A percentile compares a stretch with the other conserved stretches of the same genome.
Evolutionary conservation across 2,113 vertebrate species (phyloP).

Genomic region (Colaptes auratus): DNA sequence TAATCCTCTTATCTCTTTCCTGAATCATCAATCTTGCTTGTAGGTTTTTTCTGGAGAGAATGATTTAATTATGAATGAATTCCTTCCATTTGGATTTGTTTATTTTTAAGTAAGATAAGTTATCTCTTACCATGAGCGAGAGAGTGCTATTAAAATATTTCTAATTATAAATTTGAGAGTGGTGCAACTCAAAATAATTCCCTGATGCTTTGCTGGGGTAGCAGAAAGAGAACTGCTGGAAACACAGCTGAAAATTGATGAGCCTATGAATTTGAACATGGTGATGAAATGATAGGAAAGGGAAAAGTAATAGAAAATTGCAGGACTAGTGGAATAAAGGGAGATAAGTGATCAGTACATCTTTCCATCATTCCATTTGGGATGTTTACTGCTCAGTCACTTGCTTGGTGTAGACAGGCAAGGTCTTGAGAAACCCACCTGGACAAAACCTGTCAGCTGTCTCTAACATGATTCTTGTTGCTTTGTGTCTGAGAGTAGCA

Average conservation of each 20-base stretch:
- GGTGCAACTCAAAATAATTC: neutral
- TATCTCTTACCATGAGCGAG: constrained; percentile 24
- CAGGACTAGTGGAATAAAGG: neutral
- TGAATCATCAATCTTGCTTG: neutral
- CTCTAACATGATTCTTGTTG: neutral
- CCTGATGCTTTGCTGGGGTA: neutral
- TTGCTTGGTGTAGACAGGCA: neutral
- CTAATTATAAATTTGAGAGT: neutral
- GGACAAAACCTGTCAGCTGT: neutral
- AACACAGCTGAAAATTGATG: neutral
- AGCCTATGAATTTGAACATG: neutral
- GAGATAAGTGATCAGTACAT: neutral
- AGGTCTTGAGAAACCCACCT: neutral
- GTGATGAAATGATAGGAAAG: neutral
- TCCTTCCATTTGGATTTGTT: constrained; percentile 45
- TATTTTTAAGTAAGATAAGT: constrained; percentile 53
- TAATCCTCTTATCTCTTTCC: constrained; percentile 30
- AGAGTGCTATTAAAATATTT: constrained; percentile 12
- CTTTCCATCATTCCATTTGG: neutral
- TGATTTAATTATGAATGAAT: constrained; percentile 57
- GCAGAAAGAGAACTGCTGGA: neutral
- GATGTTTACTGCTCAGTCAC: neutral
- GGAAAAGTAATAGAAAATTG: neutral
- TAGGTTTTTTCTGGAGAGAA: constrained; percentile 56
- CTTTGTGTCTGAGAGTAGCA: neutral